Percentiles rank a stretch among this genome's conserved stretches.
These are phyloP conservation scores for Neogobius melanostomus DNA, from an alignment of 2,113 vertebrate genomes.

Conservation along the genomic window DNA sequence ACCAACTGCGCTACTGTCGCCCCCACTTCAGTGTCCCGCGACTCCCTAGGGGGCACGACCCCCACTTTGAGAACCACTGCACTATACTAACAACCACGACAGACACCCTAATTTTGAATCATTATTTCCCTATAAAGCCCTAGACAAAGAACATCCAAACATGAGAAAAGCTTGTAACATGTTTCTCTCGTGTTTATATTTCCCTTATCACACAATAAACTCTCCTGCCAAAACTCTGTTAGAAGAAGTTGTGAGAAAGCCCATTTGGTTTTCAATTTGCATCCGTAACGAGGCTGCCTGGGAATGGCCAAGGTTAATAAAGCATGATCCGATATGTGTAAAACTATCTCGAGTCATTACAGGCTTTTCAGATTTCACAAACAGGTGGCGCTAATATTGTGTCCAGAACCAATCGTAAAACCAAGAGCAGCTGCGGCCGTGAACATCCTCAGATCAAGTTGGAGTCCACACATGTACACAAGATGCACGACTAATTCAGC, in stretches of 20 bases:
- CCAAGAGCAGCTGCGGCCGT: conserved; percentile 14
- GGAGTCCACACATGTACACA: background rate
- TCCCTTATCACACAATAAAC: conserved; percentile 2
- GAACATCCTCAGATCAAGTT: background rate
- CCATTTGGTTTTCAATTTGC: background rate
- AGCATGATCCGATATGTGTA: background rate
- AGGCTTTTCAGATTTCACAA: conserved; percentile 6
- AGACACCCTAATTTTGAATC: background rate
- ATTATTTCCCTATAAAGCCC: background rate
- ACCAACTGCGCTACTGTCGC: too few species aligned
- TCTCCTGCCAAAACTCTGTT: background rate
- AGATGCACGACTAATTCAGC: background rate
- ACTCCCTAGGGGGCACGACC: too few species aligned
- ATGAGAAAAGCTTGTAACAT: background rate
- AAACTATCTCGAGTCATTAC: background rate
- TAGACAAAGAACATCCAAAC: background rate
- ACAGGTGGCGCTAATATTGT: conserved; percentile 19
- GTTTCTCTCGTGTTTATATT: background rate
- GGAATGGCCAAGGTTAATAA: background rate
- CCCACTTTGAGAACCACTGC: background rate
- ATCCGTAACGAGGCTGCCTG: background rate
- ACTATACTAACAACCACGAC: background rate
- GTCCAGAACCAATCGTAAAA: conserved; percentile 12
- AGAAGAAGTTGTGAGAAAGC: background rate
- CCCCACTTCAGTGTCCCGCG: too few species aligned